Base-by-base conservation (phyloP, 2,797 vertebrate species). In the Tinamus major region DNA sequence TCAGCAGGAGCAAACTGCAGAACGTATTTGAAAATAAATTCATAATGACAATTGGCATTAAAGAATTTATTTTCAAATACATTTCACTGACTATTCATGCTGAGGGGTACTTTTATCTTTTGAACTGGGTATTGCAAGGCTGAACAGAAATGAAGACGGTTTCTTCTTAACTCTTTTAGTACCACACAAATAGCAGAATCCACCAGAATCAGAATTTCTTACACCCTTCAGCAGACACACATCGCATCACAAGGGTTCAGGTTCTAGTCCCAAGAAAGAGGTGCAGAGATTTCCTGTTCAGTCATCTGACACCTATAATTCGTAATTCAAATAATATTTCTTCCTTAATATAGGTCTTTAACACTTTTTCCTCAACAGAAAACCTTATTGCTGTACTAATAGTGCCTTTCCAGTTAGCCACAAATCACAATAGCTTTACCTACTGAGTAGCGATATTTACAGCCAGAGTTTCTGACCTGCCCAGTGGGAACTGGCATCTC, bases 31-130 rank as follows among this genome's bases (percentile, higher is more conserved):
- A 84, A 96, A 95, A 78, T 85, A 86, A 95, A 96, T 91, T 69
- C 8, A 0, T 91, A 83, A 80, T 90, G 94, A 87, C 67, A 95
- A 92, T 69, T 85, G 88, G 80, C 75, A 90, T 89, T 87, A 87
- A 94, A 87, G 68, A 88, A 83, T 90, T 89, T 92, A 41, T 95
- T 96, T 91, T 91, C 85, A 95, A 96, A 95, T 79, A 91, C 15
- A 68, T 79, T 80, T 48, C 4, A 24, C 79, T 89, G 70, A 41
- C 91, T 83, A 79, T 51, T 96, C 75, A 76, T 21, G 4, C 42
- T 93, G 90, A 93, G 80, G 65, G 10, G 7, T 85, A 41, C 87
- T 97, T 96, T 72, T 42, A 80, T 94, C 79, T 94, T 94, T 84
- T 88, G 56, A 85, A 86, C 62, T 90, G 51, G 71, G 61, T 94